Base-by-base conservation (phyloP, 1,140 invertebrate species). In the Branchinecta lindahli region DNA sequence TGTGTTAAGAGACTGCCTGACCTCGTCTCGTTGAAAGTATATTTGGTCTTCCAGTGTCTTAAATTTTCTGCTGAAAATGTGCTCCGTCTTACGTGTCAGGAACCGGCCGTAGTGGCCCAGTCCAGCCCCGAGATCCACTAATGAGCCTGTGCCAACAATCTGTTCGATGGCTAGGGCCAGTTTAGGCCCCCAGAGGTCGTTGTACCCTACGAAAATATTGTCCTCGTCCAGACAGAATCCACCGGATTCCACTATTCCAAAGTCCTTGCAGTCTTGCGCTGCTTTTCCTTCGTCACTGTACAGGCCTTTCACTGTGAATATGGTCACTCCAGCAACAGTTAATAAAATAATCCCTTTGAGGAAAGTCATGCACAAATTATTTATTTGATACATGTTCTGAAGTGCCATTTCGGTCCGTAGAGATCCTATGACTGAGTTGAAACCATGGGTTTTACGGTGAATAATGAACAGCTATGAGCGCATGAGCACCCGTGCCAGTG, bases 141-240 rank as follows among this genome's bases (percentile, higher is more conserved):
- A 4, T 20, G 52, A 61, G 52, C 52, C 18, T 12, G 12, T 61
- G 12, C 18, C 18, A 61, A 61, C 12, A 6, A 61, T 61, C 4
- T 61, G 12, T 20, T 61, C 52, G 4, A 61, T 61, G 12, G 12
- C 52, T 61, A 15, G 12, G 18, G 52, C 52, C 2, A 61, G 6
- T 61, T 61, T 20, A 15, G 52, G 52, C 6, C 52, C 52, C 52
- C 52, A 61, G 18, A 61, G 52, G 12, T 61, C 18, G 18, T 61
- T 61, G 18, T 20, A 12, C 12, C 52, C 52, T 15, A 61, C 52
- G 12, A 61, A 61, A 20, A 61, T 61, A 20, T 61, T 61, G 18
- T 61, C 52, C 18, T 61, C 52, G 52, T 61, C 52, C 18, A 61
- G 52, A 61, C 52, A 61, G 18, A 61, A 61, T 61, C 52, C 52